Conservation (phyloP, 1,140 invertebrate species). For the Caerostris darwini region DNA sequence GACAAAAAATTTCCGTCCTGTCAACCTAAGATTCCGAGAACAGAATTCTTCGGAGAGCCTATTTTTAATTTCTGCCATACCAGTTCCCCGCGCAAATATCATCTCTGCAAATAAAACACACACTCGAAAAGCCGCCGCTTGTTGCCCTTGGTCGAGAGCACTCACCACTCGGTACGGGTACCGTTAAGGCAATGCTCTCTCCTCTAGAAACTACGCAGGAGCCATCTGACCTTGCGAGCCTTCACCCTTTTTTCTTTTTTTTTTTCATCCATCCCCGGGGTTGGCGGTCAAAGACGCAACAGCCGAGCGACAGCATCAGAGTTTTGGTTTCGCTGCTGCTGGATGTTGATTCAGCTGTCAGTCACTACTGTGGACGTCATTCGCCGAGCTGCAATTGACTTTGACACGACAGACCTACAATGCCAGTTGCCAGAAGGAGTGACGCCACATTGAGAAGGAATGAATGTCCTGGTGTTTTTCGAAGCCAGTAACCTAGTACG, state of each 20-base stretch:
- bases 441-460: not conserved
- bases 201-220: slow-evolving; percentile 63
- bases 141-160: slow-evolving; percentile 71
- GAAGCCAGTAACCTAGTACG: not conserved
- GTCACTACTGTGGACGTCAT: not conserved
- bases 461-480: slow-evolving; percentile 6
- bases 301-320: slow-evolving; percentile 32
- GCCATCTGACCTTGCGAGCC: slow-evolving; percentile 71
- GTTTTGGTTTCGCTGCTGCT: slow-evolving; percentile 53
- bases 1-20: not conserved
- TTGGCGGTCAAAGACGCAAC: slow-evolving; percentile 16
- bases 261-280: not conserved
- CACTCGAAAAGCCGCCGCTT: not conserved
- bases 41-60: not conserved
- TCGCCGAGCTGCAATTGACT: not conserved
- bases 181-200: slow-evolving; percentile 75
- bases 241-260: slow-evolving; percentile 53
- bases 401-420: not conserved
- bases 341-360: slow-evolving; percentile 2
- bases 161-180: slow-evolving; percentile 73
- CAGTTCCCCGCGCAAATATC: slow-evolving; percentile 4
- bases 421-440: not conserved
- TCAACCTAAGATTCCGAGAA: not conserved
- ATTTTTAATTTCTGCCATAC: slow-evolving; percentile 25
- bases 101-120: not conserved